Evolutionary conservation across 2,113 vertebrate species (phyloP).

Genomic region (Hypanus sabinus): DNA sequence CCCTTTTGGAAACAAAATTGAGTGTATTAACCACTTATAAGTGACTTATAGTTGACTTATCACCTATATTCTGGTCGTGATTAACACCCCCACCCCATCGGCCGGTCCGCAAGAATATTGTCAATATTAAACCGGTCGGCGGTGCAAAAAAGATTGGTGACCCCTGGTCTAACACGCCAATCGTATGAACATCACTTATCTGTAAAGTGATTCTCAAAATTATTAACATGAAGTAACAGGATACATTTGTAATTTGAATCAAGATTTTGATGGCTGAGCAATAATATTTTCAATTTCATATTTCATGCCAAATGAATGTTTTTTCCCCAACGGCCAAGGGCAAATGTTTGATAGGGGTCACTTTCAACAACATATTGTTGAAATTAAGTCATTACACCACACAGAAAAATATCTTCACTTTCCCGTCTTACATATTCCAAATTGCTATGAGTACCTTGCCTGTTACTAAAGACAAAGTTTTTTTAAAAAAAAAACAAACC

Average conservation of each 20-base stretch:
- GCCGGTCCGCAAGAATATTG: too few relatives aligned
- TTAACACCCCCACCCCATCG: too few relatives aligned
- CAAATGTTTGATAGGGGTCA: background rate
- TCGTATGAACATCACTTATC: background rate
- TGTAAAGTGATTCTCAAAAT: background rate
- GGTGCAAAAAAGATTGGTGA: too few relatives aligned
- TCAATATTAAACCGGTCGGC: too few relatives aligned
- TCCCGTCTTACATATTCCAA: too few relatives aligned
- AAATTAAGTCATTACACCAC: background rate
- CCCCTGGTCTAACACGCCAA: background rate
- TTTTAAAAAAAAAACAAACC: too few relatives aligned
- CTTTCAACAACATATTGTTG: background rate
- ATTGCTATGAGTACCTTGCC: too few relatives aligned
- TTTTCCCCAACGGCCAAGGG: background rate
- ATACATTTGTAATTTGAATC: background rate
- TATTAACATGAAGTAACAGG: background rate
- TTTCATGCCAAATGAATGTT: background rate
- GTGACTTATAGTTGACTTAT: too few relatives aligned
- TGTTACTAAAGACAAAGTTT: too few relatives aligned
- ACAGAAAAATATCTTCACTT: background rate
- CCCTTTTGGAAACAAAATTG: too few relatives aligned
- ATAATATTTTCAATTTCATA: conserved; percentile 6
- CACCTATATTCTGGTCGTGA: too few relatives aligned
- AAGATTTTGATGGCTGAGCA: background rate
- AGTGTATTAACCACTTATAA: too few relatives aligned